Evolutionary conservation across 2,113 vertebrate genomes (phyloP), one percentile per base, ranked within the genome.

Genomic region (Neofelis nebulosa): DNA sequence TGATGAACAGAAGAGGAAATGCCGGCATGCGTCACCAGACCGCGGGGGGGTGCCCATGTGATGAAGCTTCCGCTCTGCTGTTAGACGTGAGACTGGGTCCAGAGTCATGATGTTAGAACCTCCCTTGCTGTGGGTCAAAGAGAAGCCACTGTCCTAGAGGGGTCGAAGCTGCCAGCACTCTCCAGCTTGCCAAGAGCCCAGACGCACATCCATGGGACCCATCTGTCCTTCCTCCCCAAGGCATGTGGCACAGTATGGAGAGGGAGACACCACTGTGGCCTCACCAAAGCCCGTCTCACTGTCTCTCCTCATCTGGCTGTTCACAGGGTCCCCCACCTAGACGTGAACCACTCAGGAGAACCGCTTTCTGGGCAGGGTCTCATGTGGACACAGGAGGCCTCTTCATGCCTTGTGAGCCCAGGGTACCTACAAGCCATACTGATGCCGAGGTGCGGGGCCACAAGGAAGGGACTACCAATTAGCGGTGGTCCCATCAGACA

Each of bases 11-110:
- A 57, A 33, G n/a, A 74, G 91, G 36, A 63, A 63, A 50, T 8
- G n/a, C 3, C 0, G 1, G 61, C 31, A 19, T 0, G 10, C 0
- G 2, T 76, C 50, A 38, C n/a, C 4, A n/a, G 41, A 66, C n/a
- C 0, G 0, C 5, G 1, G 8, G 38, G 38, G 8, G 19, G n/a
- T 14, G n/a, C 16, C 4, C 4, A 5, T 21, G 4, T 63, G 89
- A 92, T 29, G 69, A 69, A 50, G 48, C 48, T 73, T 82, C 79
- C 11, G 21, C 48, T 74, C 6, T 5, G 8, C 89, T 45, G 23
- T 16, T 21, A 41, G 4, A 31, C 13, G 7, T 12, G 87, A 68
- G 1, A 8, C 14, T 19, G 71, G 36, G 79, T 45, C 33, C 50
- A 6, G 38, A 31, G 36, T 73, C 0, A 2, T 41, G 41, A 69